Evolutionary conservation across 2,113 vertebrate genomes (phyloP).

Genomic region (Epinephelus cyanopodus): DNA sequence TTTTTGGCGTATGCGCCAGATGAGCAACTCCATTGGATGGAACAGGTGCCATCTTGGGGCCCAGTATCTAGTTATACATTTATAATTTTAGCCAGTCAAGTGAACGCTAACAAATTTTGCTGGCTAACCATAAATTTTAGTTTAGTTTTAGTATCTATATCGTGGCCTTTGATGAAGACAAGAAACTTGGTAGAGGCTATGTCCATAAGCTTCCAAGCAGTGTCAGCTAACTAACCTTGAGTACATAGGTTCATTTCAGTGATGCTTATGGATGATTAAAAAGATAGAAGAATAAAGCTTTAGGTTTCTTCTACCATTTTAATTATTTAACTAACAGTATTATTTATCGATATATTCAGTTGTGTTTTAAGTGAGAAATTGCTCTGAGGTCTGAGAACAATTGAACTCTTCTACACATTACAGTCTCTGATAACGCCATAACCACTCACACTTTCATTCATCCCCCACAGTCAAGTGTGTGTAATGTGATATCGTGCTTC

Average conservation of each 20-base stretch:
- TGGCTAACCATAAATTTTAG: no score
- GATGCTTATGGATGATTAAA: background rate
- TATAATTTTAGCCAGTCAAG: no score
- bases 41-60: no score
- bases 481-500: slow-evolving; percentile 72
- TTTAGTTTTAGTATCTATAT: no score
- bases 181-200: no score
- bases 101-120: no score
- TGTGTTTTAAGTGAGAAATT: background rate
- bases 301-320: background rate
- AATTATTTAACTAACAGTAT: background rate
- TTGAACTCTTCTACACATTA: background rate
- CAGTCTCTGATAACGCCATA: slow-evolving; percentile 28
- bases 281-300: background rate
- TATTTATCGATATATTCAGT: background rate
- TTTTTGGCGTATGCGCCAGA: no score
- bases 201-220: no score
- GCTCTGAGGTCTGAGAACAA: background rate
- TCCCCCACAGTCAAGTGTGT: slow-evolving; percentile 48
- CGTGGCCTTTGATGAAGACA: background rate
- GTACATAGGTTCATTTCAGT: no score
- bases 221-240: background rate
- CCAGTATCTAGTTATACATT: no score
- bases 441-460: slow-evolving; percentile 42
- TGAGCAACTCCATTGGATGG: no score